Evolutionary conservation across 2,888 invertebrate species (phyloP), one percentile per base, ranked within the genome.

Genomic region (Bellardia pandia): DNA sequence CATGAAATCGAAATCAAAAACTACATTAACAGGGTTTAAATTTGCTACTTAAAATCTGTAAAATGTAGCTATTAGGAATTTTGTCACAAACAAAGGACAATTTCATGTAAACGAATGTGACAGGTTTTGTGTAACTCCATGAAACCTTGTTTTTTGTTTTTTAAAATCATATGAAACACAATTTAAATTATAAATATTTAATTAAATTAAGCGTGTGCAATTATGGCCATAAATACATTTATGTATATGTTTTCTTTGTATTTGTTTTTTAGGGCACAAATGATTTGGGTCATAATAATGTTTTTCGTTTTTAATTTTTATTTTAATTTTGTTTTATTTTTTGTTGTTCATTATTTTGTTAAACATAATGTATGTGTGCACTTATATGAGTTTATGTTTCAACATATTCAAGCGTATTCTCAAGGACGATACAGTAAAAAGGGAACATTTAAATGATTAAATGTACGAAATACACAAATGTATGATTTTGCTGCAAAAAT

Each of bases 241-340:
- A 11, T 23, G 30, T 64, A 37, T 40, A 60, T 72, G 7, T 45
- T 64, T 71, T 83, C 45, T 64, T 83, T 71, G 37, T 83, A 30
- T 53, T 71, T 78, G 74, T n/a, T 78, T 78, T 84, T 79, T 66
- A 33, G 84, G 37, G 78, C 62, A 78, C 78, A 79, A 79, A 84
- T 66, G 66, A 84, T 74, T 84, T 74, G 66, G 72, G 78, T 58
- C 84, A 68, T 78, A 60, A 84, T 66, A 66, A 66, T 48, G 30
- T 83, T 83, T 69, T 40, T 2, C 13, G 8, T 60, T 48, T 68
- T 45, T 30, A 4, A 2, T 66, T 16, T 66, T 45, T 4, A 0
- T 68, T 14, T 13, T 23, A 16, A 16, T 45, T 45, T 23, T 23
- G 16, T 58, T 23, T 23, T 23, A 23, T 23, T 23, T 23, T 23